phyloP scores from a whole-genome alignment of 2,797 vertebrate species.

The Petrocephalus sullivani region DNA sequence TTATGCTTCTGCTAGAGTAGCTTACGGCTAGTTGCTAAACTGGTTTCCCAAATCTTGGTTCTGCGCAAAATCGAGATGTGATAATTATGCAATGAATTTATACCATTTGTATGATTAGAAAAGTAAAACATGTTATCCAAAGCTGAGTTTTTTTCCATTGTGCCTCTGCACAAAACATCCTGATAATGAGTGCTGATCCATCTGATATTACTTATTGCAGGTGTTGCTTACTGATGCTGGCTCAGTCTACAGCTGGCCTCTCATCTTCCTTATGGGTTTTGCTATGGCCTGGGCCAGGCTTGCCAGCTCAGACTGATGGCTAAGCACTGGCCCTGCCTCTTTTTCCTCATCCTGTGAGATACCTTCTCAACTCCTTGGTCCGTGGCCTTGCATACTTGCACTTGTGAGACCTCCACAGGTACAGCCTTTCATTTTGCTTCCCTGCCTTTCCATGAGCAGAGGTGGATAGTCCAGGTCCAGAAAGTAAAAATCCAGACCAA shows the following conservation, averaged over 20 bases:
- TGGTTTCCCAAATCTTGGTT: not conserved
- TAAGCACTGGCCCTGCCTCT: not conserved
- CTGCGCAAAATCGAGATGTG: not conserved
- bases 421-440: not conserved
- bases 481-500: not conserved
- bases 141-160: not conserved
- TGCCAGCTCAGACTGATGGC: not conserved
- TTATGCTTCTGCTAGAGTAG: not conserved
- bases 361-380: not conserved
- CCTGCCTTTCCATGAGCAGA: not conserved
- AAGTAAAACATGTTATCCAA: not conserved
- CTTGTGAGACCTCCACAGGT: not conserved
- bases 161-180: not conserved
- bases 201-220: not conserved
- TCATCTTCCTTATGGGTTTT: not conserved
- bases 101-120: not conserved
- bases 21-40: not conserved
- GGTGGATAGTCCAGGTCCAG: not conserved
- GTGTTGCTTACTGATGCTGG: not conserved
- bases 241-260: not conserved
- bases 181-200: not conserved
- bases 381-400: not conserved
- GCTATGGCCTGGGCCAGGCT: not conserved
- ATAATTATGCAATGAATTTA: not conserved
- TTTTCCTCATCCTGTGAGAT: not conserved